Conservation (phyloP, 2,888 invertebrate genomes). For the Exocentrus adspersus region DNA sequence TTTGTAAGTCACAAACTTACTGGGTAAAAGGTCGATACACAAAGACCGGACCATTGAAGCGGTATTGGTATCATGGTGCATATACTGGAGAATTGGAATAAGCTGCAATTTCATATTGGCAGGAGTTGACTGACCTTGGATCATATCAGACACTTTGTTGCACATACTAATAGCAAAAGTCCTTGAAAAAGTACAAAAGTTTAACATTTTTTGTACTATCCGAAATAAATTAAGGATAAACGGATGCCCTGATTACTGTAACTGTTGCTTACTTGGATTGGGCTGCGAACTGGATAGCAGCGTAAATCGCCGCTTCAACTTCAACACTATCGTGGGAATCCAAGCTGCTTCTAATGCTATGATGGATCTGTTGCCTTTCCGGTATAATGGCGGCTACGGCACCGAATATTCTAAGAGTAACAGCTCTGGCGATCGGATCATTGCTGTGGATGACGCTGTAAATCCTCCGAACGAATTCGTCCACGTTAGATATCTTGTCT, state of each 20-base stretch:
- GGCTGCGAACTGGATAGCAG: constrained; percentile 93
- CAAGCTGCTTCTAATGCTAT: constrained; percentile 88
- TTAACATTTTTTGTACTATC: too few species aligned
- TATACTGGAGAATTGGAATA: constrained; percentile 90
- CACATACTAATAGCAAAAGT: constrained; percentile 97
- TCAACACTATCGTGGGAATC: constrained; percentile 97
- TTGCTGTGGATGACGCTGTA: constrained; percentile 96
- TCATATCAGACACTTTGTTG: constrained; percentile 95
- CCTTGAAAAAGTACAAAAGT: constrained; percentile 66
- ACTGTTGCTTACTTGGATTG: constrained; percentile 79
- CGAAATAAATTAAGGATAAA: too few species aligned
- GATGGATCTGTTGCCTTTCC: constrained; percentile 94
- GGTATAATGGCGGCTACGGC: constrained; percentile 94
- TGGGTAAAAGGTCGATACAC: constrained; percentile 77
- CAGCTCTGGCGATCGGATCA: constrained; percentile 93
- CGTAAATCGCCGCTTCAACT: constrained; percentile 95
- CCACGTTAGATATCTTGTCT: constrained; percentile 94
- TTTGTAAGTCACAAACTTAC: constrained; percentile 13
- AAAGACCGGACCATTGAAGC: constrained; percentile 76
- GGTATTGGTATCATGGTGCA: constrained; percentile 81
- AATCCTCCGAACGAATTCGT: constrained; percentile 90
- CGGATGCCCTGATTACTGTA: background rate
- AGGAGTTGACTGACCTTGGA: constrained; percentile 90
- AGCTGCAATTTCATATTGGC: constrained; percentile 91
- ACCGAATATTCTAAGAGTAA: constrained; percentile 89